A percentile compares a stretch with the other conserved stretches of the same genome.
Conservation (phyloP, 2,113 vertebrate genomes). For the Petaurus breviceps region DNA sequence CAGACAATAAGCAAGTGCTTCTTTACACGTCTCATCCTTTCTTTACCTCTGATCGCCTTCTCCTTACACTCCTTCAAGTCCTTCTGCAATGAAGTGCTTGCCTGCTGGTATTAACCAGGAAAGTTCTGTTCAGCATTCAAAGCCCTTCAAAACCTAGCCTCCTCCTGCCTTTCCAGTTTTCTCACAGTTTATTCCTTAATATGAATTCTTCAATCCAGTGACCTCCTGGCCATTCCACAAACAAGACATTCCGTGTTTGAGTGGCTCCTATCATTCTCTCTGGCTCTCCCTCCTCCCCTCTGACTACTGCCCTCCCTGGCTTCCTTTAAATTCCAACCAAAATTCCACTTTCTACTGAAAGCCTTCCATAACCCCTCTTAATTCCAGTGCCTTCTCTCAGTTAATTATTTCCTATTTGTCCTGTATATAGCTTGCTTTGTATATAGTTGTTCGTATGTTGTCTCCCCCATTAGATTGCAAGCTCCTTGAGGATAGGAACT, state of each 20-base stretch:
- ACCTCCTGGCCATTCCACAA: neutral
- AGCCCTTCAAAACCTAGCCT: neutral
- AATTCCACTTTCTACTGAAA: neutral
- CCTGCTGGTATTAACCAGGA: neutral
- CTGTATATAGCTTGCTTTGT: neutral
- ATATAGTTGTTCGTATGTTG: neutral
- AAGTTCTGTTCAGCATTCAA: neutral
- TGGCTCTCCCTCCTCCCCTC: neutral
- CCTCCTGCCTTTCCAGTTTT: neutral
- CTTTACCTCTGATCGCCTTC: neutral
- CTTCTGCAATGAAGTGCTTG: neutral
- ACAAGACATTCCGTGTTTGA: neutral
- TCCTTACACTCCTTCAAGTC: conserved; percentile 2
- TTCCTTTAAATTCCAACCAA: neutral
- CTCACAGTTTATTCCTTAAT: neutral
- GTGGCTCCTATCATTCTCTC: neutral
- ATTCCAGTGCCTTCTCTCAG: neutral
- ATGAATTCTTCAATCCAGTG: neutral
- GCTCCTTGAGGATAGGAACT: neutral
- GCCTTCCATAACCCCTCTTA: neutral
- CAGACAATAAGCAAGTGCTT: neutral
- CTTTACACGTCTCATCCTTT: neutral
- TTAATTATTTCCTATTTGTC: neutral
- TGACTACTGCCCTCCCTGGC: neutral
- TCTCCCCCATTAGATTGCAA: neutral